Base-by-base conservation (phyloP, 2,113 vertebrate species). In the Bufo bufo region DNA sequence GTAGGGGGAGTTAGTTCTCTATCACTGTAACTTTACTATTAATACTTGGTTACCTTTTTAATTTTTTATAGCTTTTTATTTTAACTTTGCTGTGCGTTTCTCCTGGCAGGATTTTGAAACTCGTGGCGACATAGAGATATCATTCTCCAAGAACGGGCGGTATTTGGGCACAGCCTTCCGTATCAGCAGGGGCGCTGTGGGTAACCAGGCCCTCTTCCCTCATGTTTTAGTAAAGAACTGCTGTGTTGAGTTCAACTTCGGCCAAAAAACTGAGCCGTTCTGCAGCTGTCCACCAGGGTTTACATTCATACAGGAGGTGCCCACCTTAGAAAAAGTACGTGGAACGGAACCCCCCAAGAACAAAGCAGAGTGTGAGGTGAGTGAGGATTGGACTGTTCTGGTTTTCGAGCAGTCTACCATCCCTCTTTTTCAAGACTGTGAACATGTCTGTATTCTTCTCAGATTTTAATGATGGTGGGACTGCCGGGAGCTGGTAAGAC, bases 381-480 rank as follows among this genome's bases (percentile, higher is more conserved):
- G 93, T 52, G 66, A 66, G 2, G n/a, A n/a, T n/a, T 12, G 11
- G 66, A 3, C 2, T 71, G 2, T 33, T 71, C n/a, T 13, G 11
- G 56, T 58, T 14, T 58, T 3, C 13, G 13, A 58, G 3, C 33
- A 33, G 33, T 33, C 33, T 33, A 33, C 33, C 56, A 3, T 12
- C 56, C 56, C 3, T 58, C 56, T 52, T 0, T 3, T 12, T 0
- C 56, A 58, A 4, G 43, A 83, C 8, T 47, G 13, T 20, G 59
- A 20, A 33, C 33, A 61, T 10, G 7, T 20, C 52, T 58, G 43
- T 17, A 47, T 45, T 49, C 20, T 19, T 69, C 14, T 10, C 86
- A 98, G 97, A 97, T 98, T 90, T 89, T 98, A 91, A 97, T 98
- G 96, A 98, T 98, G 97, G 96, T 98, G 4, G 97, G 97, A 13